Percentiles rank a stretch among this genome's conserved stretches.
phyloP scores from a whole-genome alignment of 2,113 vertebrate genomes.

The Symphodus melops region DNA sequence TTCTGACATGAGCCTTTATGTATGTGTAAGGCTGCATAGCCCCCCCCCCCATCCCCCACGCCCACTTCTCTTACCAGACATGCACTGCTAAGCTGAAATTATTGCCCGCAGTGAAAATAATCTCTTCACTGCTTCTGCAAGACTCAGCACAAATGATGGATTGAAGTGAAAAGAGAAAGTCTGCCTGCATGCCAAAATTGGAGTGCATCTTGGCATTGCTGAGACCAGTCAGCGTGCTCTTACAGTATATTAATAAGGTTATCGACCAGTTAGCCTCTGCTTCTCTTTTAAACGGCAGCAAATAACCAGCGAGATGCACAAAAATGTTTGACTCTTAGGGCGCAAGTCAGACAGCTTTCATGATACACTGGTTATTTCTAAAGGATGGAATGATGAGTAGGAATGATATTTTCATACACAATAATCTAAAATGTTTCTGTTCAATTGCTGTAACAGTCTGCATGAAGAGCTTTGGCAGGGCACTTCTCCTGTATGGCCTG shows the following conservation, averaged over 20 bases:
- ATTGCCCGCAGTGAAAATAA: constrained; percentile 77
- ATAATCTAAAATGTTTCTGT: constrained; percentile 41
- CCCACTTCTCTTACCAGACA: constrained; percentile 59
- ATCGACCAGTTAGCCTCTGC: constrained; percentile 58
- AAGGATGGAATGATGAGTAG: constrained; percentile 34
- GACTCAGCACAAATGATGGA: constrained; percentile 73
- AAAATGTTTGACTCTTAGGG: constrained; percentile 5
- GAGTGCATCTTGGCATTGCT: constrained; percentile 69
- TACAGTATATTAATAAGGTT: constrained; percentile 63
- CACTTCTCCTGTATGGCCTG: constrained; percentile 55
- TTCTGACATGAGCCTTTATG: constrained; percentile 54
- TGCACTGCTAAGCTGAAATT: constrained; percentile 76
- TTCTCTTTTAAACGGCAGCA: constrained; percentile 46
- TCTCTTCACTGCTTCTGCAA: constrained; percentile 67
- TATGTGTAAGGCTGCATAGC: constrained; percentile 56
- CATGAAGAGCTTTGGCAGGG: constrained; percentile 56
- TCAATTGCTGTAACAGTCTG: constrained; percentile 53
- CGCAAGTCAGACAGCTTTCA: constrained; percentile 12
- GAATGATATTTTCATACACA: constrained; percentile 52
- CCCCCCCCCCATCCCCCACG: neutral
- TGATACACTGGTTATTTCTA: constrained; percentile 26
- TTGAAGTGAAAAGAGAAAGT: constrained; percentile 65
- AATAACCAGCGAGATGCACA: constrained; percentile 37
- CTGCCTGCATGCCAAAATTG: constrained; percentile 65
- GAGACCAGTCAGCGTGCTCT: constrained; percentile 60